Conservation (phyloP, 2,797 vertebrate species). For the Decapterus maruadsi region DNA sequence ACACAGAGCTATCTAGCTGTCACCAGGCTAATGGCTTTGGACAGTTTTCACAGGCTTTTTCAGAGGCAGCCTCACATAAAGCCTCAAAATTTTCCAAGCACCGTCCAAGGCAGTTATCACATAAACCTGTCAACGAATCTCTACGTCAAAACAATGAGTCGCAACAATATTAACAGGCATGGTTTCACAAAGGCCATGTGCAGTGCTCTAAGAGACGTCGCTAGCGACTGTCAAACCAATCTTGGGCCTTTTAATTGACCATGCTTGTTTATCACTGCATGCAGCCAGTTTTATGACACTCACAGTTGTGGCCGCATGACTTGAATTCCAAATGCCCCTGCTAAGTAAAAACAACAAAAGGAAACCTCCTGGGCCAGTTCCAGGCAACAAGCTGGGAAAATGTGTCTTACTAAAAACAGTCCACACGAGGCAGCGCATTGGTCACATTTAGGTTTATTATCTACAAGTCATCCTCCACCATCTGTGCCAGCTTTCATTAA, state of each 20-base stretch:
- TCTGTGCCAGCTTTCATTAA: slow-evolving; percentile 10
- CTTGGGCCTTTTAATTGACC: slow-evolving; percentile 9
- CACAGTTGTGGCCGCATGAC: slow-evolving; percentile 20
- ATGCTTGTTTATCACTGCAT: slow-evolving; percentile 11
- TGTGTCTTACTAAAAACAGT: slow-evolving; percentile 4
- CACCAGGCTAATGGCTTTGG: slow-evolving; percentile 46
- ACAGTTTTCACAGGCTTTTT: slow-evolving; percentile 51
- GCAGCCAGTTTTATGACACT: slow-evolving; percentile 23
- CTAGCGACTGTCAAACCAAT: slow-evolving; percentile 19
- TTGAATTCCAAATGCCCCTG: slow-evolving; percentile 25
- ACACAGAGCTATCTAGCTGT: slow-evolving; percentile 24
- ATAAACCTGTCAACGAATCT: slow-evolving; percentile 67
- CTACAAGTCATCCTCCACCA: slow-evolving; percentile 5
- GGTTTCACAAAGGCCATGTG: slow-evolving; percentile 34
- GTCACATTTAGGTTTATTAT: slow-evolving; percentile 19
- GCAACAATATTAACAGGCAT: slow-evolving; percentile 38
- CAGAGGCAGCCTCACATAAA: slow-evolving; percentile 59
- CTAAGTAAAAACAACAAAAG: slow-evolving; percentile 44
- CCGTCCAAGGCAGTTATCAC: slow-evolving; percentile 52
- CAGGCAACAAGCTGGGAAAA: slow-evolving; percentile 33
- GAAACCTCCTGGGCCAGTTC: slow-evolving; percentile 8
- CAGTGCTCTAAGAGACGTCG: slow-evolving; percentile 7
- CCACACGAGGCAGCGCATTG: slow-evolving; percentile 12
- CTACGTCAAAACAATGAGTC: slow-evolving; percentile 53
- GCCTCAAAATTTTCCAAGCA: slow-evolving; percentile 58